A percentile compares a stretch with the other conserved stretches of the same genome.
Conservation (phyloP, 2,888 invertebrate genomes). For the Helleia helle region DNA sequence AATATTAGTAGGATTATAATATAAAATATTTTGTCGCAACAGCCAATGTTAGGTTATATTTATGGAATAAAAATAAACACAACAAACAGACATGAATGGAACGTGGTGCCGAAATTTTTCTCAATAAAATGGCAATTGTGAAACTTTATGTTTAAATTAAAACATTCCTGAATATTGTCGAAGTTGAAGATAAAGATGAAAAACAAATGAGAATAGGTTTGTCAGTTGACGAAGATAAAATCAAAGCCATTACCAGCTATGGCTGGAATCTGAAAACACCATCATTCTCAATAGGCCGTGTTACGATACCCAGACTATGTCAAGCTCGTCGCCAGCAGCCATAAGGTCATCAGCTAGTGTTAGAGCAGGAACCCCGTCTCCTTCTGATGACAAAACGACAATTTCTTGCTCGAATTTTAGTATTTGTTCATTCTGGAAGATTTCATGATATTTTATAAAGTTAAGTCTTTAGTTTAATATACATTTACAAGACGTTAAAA, state of each 20-base stretch:
- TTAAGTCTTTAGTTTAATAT: too few species aligned
- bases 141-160: too few species aligned
- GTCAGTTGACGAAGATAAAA: background rate
- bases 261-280: conserved; percentile 15
- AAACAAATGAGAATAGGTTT: background rate
- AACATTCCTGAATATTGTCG: background rate
- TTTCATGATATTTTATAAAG: too few species aligned
- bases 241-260: conserved; percentile 8
- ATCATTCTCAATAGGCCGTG: conserved; percentile 50
- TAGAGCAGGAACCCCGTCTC: conserved; percentile 29
- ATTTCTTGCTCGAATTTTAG: conserved; percentile 39
- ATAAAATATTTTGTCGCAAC: too few species aligned
- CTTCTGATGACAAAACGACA: conserved; percentile 21
- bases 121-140: too few species aligned
- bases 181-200: background rate
- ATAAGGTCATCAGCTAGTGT: conserved; percentile 50
- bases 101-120: too few species aligned
- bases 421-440: conserved; percentile 51
- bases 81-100: too few species aligned
- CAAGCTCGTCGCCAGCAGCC: conserved; percentile 51
- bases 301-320: conserved; percentile 65
- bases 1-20: too few species aligned
- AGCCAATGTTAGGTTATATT: too few species aligned
- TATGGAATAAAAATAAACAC: too few species aligned
- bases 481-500: too few species aligned